Evolutionary conservation across 1,140 invertebrate genomes (phyloP).

Genomic region (Saccostrea glomerata): DNA sequence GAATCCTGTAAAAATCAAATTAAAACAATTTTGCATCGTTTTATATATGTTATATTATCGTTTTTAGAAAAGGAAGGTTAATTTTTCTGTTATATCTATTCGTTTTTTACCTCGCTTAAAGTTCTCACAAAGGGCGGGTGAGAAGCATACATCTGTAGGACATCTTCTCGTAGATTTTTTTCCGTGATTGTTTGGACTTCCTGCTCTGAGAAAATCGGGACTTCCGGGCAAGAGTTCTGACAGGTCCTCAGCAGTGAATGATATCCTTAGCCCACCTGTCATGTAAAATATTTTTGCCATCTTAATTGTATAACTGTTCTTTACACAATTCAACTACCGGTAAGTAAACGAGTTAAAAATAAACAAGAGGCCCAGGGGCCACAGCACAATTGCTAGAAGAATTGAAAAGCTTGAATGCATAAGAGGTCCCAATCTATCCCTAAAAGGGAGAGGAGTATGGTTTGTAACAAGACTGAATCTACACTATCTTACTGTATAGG

Average conservation of each 20-base stretch:
- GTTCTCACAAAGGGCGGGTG: not conserved
- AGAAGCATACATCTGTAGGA: not conserved
- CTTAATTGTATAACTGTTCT: not conserved
- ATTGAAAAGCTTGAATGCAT: not conserved
- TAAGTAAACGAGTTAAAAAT: not conserved
- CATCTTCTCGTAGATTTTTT: not conserved
- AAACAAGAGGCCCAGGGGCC: not conserved
- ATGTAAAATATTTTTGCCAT: not conserved
- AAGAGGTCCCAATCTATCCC: not conserved
- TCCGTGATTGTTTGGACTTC: not conserved
- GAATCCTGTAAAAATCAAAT: not conserved
- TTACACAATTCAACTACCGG: too few species aligned
- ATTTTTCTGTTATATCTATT: not conserved
- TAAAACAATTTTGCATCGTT: not conserved
- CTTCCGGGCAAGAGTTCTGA: not conserved
- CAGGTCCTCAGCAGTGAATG: not conserved
- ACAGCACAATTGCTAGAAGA: not conserved
- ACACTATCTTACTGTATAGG: too few species aligned
- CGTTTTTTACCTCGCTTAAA: slow-evolving; percentile 4
- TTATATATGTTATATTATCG: not conserved
- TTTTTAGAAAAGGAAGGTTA: not conserved
- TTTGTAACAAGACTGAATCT: not conserved
- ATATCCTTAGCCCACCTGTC: not conserved
- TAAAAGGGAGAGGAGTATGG: not conserved
- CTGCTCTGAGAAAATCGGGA: not conserved